Conservation (phyloP, 2,113 vertebrate genomes). For the Anhinga anhinga region DNA sequence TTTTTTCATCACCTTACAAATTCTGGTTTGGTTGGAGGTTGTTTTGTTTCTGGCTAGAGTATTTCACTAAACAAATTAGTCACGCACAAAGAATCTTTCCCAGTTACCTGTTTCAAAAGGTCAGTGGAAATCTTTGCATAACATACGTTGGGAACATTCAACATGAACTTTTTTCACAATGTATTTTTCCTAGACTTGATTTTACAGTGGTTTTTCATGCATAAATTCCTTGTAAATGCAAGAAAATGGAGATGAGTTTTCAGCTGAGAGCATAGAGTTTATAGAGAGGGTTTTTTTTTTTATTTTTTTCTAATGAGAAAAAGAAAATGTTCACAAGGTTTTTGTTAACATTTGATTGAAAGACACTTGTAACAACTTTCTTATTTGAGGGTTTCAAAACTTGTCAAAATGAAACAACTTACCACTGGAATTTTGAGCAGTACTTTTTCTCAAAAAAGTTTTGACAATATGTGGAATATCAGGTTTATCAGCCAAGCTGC, state of each 20-base stretch:
- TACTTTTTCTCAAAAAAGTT: background rate
- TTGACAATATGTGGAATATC: background rate
- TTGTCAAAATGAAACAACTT: background rate
- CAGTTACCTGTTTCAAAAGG: background rate
- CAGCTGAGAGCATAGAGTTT: background rate
- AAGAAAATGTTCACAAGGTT: background rate
- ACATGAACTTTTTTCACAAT: background rate
- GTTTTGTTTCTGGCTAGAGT: background rate
- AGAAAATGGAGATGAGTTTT: background rate
- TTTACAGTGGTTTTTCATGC: background rate
- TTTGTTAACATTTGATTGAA: background rate
- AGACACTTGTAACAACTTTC: background rate
- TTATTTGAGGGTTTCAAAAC: background rate
- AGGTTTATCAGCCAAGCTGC: background rate
- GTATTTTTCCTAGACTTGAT: background rate
- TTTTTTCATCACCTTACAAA: background rate
- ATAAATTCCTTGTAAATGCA: background rate
- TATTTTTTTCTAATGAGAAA: background rate
- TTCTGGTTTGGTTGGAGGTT: background rate
- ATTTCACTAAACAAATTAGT: background rate
- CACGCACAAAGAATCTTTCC: background rate
- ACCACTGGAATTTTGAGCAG: background rate
- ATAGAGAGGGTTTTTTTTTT: background rate
- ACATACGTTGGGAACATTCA: fast-evolving
- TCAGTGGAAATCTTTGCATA: background rate